Conservation (phyloP, 2,888 invertebrate genomes). For the Dynastes tityus region DNA sequence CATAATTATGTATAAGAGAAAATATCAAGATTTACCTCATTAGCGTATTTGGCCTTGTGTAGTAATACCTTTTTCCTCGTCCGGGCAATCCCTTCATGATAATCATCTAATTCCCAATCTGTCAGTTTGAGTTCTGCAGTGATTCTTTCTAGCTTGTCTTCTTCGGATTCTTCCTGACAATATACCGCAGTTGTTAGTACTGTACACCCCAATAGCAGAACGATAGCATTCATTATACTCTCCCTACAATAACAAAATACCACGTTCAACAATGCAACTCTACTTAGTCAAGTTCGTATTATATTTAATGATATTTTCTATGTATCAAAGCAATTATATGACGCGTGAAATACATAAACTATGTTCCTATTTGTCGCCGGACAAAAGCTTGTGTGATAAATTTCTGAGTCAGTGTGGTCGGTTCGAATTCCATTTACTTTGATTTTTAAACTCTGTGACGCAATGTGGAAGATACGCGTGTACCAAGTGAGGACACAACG, state of each 20-base stretch:
- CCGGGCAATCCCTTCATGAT: slow-evolving; percentile 70
- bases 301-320: neutral
- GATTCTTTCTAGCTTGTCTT: slow-evolving; percentile 48
- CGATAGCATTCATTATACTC: slow-evolving; percentile 7
- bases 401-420: neutral
- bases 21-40: slow-evolving; percentile 57
- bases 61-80: slow-evolving; percentile 62
- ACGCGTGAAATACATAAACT: neutral
- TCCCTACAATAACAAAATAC: slow-evolving; percentile 12
- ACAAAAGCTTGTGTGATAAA: slow-evolving; percentile 6
- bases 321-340: neutral
- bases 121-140: slow-evolving; percentile 68
- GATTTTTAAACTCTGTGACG: slow-evolving; percentile 27
- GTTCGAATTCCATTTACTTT: slow-evolving; percentile 22
- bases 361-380: neutral
- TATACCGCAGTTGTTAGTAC: neutral
- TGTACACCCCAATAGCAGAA: neutral
- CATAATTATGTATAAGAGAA: neutral
- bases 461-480: neutral
- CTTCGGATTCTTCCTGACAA: slow-evolving; percentile 35
- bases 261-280: neutral
- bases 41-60: slow-evolving; percentile 58
- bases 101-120: slow-evolving; percentile 72
- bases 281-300: too few relatives aligned
- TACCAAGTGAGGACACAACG: neutral